Base-by-base conservation (phyloP, 2,888 invertebrate genomes). In the Drosophila histrio region DNA sequence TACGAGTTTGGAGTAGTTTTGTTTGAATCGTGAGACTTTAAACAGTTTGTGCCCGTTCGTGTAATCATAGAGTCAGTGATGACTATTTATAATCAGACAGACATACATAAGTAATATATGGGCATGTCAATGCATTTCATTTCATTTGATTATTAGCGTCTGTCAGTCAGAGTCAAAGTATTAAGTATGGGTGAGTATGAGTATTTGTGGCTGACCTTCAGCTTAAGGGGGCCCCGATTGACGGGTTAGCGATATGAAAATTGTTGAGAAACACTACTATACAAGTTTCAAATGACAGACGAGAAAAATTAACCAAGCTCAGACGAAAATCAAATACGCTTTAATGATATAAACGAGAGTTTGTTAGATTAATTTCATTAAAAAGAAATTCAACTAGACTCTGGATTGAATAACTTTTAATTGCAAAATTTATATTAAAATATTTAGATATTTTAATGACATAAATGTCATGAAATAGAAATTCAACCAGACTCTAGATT, bases 71-170 rank as follows among this genome's bases (percentile, higher is more conserved):
- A 60, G 38, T 46, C 43, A 21, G 13, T 15, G 21, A 7, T 43
- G 32, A 30, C 26, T 65, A 72, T 43, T 43, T 72, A 50, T 70
- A 54, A 66, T 67, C 57, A 36, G n/a, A n/a, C n/a, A n/a, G n/a
- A n/a, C n/a, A n/a, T n/a, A n/a, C n/a, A n/a, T n/a, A n/a, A n/a
- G n/a, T n/a, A n/a, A n/a, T 28, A 38, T 52, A 43, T 54, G 54
- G 62, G 63, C 39, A 53, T 52, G 69, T 74, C 64, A 69, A 57
- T 74, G 52, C 64, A 74, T 64, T 69, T 59, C 64, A 74, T 64
- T 69, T 59, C 50, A 56, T 46, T 50, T 44, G 54, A 74, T 58
- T 72, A 74, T 74, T 63, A 50, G 44, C 56, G 41, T 24, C 68
- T 72, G 73, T 73, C 72, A 62, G 50, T 19, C 43, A 9, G 6